Percentiles rank a stretch among this genome's conserved stretches.
Evolutionary conservation across 2,113 vertebrate species (phyloP).

Genomic region (Bos javanicus): DNA sequence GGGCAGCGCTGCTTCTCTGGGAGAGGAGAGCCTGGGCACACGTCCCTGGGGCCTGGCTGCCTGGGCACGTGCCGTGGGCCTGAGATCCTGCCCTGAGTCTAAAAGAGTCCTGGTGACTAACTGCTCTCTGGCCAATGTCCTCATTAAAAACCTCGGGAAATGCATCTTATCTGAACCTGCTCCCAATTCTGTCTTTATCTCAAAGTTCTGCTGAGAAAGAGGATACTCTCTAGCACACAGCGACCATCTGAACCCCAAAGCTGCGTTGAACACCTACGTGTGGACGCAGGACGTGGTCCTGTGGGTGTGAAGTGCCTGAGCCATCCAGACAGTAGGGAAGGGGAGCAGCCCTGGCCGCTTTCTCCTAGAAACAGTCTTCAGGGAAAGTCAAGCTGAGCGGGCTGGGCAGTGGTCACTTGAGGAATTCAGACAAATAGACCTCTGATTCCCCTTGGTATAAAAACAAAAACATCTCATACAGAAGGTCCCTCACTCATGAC

Average conservation of each 20-base stretch:
- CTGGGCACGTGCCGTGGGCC: not conserved
- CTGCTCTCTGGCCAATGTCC: not conserved
- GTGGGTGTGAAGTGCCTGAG: fast-evolving
- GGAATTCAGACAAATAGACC: not conserved
- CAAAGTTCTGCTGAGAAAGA: not conserved
- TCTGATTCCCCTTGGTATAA: not conserved
- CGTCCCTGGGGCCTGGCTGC: fast-evolving
- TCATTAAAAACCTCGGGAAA: not conserved
- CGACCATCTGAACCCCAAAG: not conserved
- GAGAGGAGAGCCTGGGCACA: not conserved
- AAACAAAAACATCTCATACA: not conserved
- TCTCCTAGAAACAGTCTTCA: not conserved
- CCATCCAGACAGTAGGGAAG: not conserved
- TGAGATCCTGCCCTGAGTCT: not conserved
- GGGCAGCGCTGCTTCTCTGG: fast-evolving
- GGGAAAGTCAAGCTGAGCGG: not conserved
- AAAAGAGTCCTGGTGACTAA: not conserved
- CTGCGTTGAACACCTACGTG: fast-evolving
- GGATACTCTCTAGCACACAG: fast-evolving
- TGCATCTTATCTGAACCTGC: not conserved
- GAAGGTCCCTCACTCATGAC: not conserved
- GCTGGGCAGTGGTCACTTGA: not conserved
- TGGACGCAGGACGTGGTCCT: fast-evolving
- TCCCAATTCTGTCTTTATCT: not conserved
- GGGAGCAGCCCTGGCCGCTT: no score